Evolutionary conservation across 2,888 invertebrate genomes (phyloP).

Genomic region (Drosophila rellima): DNA sequence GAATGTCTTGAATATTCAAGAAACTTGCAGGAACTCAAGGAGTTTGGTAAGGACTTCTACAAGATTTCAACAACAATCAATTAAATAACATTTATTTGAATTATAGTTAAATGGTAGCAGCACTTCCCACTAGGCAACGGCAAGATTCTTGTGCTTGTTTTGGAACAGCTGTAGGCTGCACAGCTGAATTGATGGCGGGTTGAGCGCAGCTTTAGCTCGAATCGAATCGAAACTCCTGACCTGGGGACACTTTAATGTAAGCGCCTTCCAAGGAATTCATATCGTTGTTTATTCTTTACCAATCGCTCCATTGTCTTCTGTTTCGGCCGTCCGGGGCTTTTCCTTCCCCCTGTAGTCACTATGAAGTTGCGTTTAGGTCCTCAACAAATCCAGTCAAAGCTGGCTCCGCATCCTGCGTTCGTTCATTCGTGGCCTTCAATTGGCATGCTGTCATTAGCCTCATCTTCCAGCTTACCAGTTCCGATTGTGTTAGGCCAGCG

Average conservation of each 20-base stretch:
- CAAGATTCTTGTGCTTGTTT: no score
- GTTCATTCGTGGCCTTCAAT: conserved; percentile 96
- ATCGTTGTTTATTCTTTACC: conserved; percentile 91
- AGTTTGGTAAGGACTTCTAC: no score
- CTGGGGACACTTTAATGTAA: conserved; percentile 90
- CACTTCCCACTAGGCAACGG: no score
- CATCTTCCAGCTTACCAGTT: conserved; percentile 96
- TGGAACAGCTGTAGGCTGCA: no score
- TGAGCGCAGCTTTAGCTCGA: no score
- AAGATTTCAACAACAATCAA: no score
- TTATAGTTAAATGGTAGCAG: no score
- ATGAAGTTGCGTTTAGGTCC: conserved; percentile 89
- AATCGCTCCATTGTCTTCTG: conserved; percentile 97
- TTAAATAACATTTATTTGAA: no score
- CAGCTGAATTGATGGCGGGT: no score
- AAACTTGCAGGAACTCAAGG: no score
- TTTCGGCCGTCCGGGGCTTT: conserved; percentile 98
- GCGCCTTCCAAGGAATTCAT: conserved; percentile 89
- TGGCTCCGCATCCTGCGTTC: conserved; percentile 90
- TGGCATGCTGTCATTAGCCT: conserved; percentile 98
- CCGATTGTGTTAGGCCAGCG: no score
- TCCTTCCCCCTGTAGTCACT: conserved; percentile 90
- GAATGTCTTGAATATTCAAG: no score
- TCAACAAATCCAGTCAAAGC: conserved; percentile 88
- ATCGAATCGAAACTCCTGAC: conserved; percentile 90